Evolutionary conservation across 2,888 invertebrate genomes (phyloP).

Genomic region (Ochropacha duplaris): DNA sequence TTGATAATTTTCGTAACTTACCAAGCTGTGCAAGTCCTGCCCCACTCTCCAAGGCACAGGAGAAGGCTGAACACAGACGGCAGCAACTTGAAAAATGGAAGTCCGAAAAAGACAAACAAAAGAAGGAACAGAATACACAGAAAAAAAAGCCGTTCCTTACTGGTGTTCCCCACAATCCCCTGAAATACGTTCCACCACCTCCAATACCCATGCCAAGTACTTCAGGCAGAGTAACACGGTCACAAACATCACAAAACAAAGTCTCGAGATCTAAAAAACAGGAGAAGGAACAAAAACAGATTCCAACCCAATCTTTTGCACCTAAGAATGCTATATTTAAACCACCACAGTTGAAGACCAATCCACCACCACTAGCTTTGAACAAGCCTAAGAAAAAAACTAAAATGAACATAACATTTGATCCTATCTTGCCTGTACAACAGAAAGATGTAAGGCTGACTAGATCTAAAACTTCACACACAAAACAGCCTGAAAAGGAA

Average conservation of each 20-base stretch:
- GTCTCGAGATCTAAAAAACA: slow-evolving; percentile 13
- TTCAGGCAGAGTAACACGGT: slow-evolving; percentile 65
- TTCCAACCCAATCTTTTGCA: slow-evolving; percentile 66
- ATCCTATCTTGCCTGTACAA: slow-evolving; percentile 34
- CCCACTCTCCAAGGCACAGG: slow-evolving; percentile 31
- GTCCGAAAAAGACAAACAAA: slow-evolving; percentile 65
- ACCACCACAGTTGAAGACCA: slow-evolving; percentile 62
- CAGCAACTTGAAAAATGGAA: slow-evolving; percentile 73
- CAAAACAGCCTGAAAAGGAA: slow-evolving; percentile 10
- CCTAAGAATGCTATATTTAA: slow-evolving; percentile 79
- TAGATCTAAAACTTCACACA: slow-evolving; percentile 17
- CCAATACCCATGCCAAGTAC: slow-evolving; percentile 52
- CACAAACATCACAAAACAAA: slow-evolving; percentile 45
- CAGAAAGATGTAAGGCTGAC: slow-evolving; percentile 17
- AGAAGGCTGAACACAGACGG: slow-evolving; percentile 53
- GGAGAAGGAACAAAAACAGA: slow-evolving; percentile 7
- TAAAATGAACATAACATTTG: slow-evolving; percentile 37
- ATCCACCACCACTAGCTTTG: slow-evolving; percentile 41
- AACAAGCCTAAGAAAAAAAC: slow-evolving; percentile 33
- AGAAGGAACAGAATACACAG: slow-evolving; percentile 48
- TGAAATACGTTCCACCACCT: slow-evolving; percentile 60
- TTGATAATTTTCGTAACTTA: slow-evolving; percentile 61
- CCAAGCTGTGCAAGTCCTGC: slow-evolving; percentile 42
- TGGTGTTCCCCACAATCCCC: slow-evolving; percentile 51
- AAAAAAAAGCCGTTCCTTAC: slow-evolving; percentile 71